Evolutionary conservation across 2,113 vertebrate species (phyloP).

Genomic region (Leucoraja erinaceus): DNA sequence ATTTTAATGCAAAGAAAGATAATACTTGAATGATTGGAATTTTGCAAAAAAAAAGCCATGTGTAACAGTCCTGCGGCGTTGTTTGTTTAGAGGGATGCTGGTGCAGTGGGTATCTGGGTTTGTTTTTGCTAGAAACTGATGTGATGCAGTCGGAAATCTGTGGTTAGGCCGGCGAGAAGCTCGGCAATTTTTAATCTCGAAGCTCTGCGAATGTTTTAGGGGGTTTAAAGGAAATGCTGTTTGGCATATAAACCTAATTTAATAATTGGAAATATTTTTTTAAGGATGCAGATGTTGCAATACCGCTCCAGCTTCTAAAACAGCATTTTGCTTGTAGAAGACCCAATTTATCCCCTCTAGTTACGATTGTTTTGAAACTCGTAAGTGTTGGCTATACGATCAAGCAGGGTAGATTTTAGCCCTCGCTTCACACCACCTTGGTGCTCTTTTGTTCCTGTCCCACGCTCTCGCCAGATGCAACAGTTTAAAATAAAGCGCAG

Average conservation of each 20-base stretch:
- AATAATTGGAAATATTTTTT: neutral
- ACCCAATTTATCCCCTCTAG: neutral
- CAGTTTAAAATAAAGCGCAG: neutral
- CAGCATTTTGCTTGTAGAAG: neutral
- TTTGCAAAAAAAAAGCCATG: neutral
- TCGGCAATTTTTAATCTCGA: neutral
- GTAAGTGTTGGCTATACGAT: neutral
- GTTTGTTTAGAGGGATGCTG: neutral
- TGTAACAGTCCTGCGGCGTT: neutral
- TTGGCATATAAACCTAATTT: neutral
- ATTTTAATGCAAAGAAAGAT: neutral
- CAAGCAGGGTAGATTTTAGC: neutral
- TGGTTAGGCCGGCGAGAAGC: neutral
- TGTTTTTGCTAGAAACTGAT: neutral
- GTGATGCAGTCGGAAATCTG: neutral
- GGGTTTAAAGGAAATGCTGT: neutral
- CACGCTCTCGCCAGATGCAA: neutral
- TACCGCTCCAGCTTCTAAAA: neutral
- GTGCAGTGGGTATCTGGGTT: neutral
- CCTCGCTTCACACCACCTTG: neutral
- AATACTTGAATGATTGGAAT: neutral
- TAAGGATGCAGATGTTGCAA: neutral
- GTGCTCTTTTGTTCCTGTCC: slow-evolving; percentile 3
- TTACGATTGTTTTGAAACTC: neutral
- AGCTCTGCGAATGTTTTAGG: neutral